Evolutionary conservation across 2,113 vertebrate genomes (phyloP).

Genomic region (Lagopus leucura): DNA sequence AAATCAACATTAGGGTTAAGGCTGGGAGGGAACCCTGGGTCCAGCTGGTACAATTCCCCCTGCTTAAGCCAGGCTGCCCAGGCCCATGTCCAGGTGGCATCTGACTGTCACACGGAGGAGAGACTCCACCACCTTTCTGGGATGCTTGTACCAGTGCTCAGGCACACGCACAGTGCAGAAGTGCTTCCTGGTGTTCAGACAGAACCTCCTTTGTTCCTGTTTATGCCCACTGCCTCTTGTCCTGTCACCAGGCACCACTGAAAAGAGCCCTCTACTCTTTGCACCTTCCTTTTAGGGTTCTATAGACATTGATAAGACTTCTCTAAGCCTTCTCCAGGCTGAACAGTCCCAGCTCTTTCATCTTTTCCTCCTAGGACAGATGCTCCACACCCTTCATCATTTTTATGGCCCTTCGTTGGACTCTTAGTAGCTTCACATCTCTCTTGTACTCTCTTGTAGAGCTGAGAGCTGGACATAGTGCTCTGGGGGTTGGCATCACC

Average conservation of each 20-base stretch:
- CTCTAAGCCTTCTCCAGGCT: neutral
- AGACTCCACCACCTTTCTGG: accelerated
- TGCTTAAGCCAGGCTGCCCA: neutral
- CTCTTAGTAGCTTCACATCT: neutral
- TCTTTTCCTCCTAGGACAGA: neutral
- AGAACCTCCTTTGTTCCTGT: neutral
- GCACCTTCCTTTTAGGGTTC: neutral
- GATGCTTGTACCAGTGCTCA: neutral
- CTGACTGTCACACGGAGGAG: neutral
- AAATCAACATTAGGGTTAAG: neutral
- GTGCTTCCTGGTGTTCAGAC: neutral
- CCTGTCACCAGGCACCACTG: neutral
- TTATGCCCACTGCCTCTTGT: neutral
- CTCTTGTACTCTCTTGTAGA: neutral
- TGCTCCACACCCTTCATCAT: neutral
- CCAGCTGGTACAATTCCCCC: neutral
- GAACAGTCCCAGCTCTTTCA: neutral
- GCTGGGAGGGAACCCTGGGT: neutral
- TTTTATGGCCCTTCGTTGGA: neutral
- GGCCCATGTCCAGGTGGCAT: neutral
- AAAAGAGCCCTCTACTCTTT: neutral
- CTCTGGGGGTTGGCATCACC: neutral
- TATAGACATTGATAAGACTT: neutral
- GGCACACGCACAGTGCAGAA: neutral
- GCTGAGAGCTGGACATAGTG: neutral